Evolutionary conservation across 2,888 invertebrate species (phyloP).

Genomic region (Lithophane socia): DNA sequence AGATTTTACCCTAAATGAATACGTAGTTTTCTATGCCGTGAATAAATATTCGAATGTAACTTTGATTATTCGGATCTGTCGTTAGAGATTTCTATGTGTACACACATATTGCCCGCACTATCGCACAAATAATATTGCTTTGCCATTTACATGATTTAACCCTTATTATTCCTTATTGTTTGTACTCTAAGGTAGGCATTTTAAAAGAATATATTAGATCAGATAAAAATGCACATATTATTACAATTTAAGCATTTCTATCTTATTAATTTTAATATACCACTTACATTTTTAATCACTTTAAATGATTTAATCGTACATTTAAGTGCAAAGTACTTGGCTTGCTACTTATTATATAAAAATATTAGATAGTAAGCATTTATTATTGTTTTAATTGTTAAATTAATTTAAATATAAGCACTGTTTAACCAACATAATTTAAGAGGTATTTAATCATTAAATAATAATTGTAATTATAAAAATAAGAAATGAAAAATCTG

Average conservation of each 20-base stretch:
- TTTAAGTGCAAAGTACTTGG: slow-evolving; percentile 69
- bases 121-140: slow-evolving; percentile 33
- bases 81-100: slow-evolving; percentile 12
- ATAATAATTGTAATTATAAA: slow-evolving; percentile 61
- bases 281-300: slow-evolving; percentile 49
- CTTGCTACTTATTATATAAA: slow-evolving; percentile 58
- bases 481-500: slow-evolving; percentile 73
- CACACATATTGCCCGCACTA: slow-evolving; percentile 28
- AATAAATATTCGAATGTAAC: not conserved
- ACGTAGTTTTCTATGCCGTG: not conserved
- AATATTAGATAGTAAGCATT: slow-evolving; percentile 48
- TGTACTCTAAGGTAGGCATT: slow-evolving; percentile 48
- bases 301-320: slow-evolving; percentile 32
- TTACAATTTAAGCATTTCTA: slow-evolving; percentile 30
- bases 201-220: slow-evolving; percentile 30
- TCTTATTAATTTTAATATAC: slow-evolving; percentile 44
- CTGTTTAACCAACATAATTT: slow-evolving; percentile 57
- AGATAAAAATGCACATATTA: slow-evolving; percentile 32
- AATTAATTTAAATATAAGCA: slow-evolving; percentile 52
- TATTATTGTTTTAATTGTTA: slow-evolving; percentile 47
- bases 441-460: slow-evolving; percentile 58
- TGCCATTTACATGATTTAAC: not conserved
- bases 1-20: slow-evolving; percentile 10
- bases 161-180: slow-evolving; percentile 6
- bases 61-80: not conserved